A percentile compares a stretch with the other conserved stretches of the same genome.
Conservation (phyloP, 1,140 invertebrate genomes). For the Cotesia vestalis region DNA sequence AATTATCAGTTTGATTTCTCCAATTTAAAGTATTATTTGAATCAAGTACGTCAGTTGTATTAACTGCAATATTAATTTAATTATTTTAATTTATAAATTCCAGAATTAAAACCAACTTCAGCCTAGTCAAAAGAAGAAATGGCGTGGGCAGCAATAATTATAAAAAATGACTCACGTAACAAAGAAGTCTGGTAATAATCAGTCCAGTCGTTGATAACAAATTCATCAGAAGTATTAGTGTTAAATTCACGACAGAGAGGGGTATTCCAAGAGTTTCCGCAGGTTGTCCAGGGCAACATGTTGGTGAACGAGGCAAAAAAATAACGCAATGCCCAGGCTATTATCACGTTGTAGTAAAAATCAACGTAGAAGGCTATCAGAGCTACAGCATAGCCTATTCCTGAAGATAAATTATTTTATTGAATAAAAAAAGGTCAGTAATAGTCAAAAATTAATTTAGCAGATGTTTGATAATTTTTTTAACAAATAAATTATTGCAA, state of each 20-base stretch:
- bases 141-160: neutral
- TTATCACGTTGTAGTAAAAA: conserved; percentile 99
- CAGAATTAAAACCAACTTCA: too few species aligned
- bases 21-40: neutral
- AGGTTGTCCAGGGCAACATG: conserved; percentile 93
- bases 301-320: conserved; percentile 95
- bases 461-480: too few species aligned
- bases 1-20: conserved; percentile 47
- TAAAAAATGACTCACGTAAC: neutral
- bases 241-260: conserved; percentile 74
- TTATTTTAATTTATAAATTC: too few species aligned
- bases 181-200: neutral
- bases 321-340: conserved; percentile 96
- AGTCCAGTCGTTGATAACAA: conserved; percentile 9
- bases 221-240: conserved; percentile 46
- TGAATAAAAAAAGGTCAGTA: neutral
- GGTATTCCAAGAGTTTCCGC: conserved; percentile 95
- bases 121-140: too few species aligned
- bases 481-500: too few species aligned
- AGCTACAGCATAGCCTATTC: conserved; percentile 96
- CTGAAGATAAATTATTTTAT: conserved; percentile 65
- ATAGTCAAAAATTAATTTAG: too few species aligned
- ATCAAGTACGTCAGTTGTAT: too few species aligned
- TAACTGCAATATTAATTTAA: too few species aligned
- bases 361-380: conserved; percentile 98